Percentiles rank a stretch among this genome's conserved stretches.
Evolutionary conservation across 2,113 vertebrate genomes (phyloP).

Genomic region (Tretioscincus oriximinensis): DNA sequence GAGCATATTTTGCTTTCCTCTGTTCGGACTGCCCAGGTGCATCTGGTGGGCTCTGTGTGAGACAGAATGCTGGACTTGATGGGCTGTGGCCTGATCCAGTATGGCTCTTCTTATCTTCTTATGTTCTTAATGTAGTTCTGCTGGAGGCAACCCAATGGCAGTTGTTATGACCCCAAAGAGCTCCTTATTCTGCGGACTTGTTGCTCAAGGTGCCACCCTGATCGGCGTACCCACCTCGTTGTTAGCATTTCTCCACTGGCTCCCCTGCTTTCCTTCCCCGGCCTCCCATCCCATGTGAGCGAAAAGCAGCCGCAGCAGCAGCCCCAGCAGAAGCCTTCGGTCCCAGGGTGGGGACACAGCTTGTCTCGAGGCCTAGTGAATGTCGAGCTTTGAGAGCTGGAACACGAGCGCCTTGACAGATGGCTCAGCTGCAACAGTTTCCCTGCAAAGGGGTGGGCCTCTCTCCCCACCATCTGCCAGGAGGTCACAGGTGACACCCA

Average conservation of each 20-base stretch:
- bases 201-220: background rate
- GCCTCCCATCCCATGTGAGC: too few species aligned
- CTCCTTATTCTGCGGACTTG: background rate
- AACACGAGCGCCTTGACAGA: constrained; percentile 48
- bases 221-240: background rate
- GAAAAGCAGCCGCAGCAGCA: background rate
- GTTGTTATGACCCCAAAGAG: too few species aligned
- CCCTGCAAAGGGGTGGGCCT: constrained; percentile 36
- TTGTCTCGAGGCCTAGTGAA: constrained; percentile 6
- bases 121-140: too few species aligned
- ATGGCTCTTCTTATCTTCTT: too few species aligned
- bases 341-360: background rate
- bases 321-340: background rate
- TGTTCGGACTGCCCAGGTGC: too few species aligned
- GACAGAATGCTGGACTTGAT: too few species aligned
- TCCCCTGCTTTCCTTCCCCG: background rate
- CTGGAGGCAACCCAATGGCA: too few species aligned
- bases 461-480: constrained; percentile 56
- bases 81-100: too few species aligned
- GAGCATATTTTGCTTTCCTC: too few species aligned
- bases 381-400: background rate
- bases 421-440: constrained; percentile 52
- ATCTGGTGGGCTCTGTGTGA: too few species aligned
- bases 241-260: background rate
- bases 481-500: constrained; percentile 58